A percentile compares a stretch with the other conserved stretches of the same genome.
Conservation (phyloP, 2,888 invertebrate species). For the Drymonia ruficornis region DNA sequence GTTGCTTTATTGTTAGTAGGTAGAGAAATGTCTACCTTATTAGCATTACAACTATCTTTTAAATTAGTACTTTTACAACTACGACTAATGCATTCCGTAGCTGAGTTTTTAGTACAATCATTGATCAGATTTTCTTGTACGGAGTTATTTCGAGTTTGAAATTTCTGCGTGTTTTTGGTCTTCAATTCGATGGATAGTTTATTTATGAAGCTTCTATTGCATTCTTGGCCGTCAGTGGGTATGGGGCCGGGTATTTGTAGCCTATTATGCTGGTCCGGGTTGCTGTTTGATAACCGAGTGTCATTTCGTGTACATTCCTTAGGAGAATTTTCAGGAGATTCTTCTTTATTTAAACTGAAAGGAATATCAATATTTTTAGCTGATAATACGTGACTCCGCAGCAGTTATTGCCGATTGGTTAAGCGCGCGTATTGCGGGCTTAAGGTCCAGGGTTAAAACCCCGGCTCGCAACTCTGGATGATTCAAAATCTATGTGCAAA, state of each 20-base stretch:
- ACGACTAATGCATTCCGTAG: not conserved
- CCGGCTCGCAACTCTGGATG: too few relatives aligned
- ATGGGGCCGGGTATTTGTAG: slow-evolving; percentile 42
- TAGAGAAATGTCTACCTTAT: not conserved
- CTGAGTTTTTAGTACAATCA: not conserved
- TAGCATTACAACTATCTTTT: not conserved
- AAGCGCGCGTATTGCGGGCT: too few relatives aligned
- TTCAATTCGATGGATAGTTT: not conserved
- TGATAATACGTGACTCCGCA: too few relatives aligned
- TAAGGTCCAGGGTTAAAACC: too few relatives aligned
- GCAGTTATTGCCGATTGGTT: too few relatives aligned
- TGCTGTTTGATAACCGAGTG: not conserved
- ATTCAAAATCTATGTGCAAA: too few relatives aligned
- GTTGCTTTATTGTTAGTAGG: not conserved
- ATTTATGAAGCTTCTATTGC: not conserved
- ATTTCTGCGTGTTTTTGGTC: not conserved
- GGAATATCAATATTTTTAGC: too few relatives aligned
- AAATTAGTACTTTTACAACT: not conserved
- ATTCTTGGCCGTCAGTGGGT: slow-evolving; percentile 12
- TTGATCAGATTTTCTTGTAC: not conserved
- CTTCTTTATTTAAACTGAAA: not conserved
- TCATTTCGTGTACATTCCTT: not conserved
- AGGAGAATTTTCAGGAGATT: not conserved
- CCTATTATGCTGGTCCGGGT: slow-evolving; percentile 26
- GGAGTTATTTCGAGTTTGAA: not conserved